Conservation (phyloP, 2,888 invertebrate species). For the Amaurobius ferox region DNA sequence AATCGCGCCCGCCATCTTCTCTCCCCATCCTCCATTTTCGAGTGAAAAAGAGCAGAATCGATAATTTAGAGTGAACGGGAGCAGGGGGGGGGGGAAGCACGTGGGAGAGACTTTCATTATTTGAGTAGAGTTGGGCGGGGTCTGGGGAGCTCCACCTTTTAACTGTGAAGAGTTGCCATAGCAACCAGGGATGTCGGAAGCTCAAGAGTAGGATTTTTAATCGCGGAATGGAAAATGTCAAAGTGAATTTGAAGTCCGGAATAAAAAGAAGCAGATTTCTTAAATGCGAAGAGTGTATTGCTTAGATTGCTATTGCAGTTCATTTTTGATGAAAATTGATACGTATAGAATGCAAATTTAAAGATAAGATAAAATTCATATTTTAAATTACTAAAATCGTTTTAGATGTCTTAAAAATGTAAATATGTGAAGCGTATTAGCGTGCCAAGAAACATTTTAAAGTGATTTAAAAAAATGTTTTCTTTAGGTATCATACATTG, state of each 20-base stretch:
- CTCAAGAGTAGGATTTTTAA: constrained; percentile 53
- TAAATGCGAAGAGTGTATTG: no score
- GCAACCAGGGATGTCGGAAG: constrained; percentile 47
- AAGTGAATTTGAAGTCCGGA: neutral
- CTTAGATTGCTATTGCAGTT: no score
- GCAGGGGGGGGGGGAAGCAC: constrained; percentile 11
- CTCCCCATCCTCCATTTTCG: constrained; percentile 1
- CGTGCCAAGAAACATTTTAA: no score
- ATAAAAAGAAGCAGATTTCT: no score
- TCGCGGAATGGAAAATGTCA: constrained; percentile 40
- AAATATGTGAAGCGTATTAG: no score
- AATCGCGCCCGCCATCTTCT: constrained; percentile 12
- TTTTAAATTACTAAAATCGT: no score
- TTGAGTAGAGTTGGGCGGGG: constrained; percentile 67
- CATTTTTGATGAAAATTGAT: no score
- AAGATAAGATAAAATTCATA: no score
- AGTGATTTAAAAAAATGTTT: no score
- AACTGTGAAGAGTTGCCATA: constrained; percentile 59
- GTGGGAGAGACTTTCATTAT: constrained; percentile 63
- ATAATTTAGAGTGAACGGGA: constrained; percentile 62
- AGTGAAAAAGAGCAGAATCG: constrained; percentile 52
- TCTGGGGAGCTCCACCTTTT: constrained; percentile 67
- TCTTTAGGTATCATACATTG: no score
- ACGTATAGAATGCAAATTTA: no score
- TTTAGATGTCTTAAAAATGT: no score